phyloP scores from a whole-genome alignment of 2,797 vertebrate species.

The Macropus fuliginosus region DNA sequence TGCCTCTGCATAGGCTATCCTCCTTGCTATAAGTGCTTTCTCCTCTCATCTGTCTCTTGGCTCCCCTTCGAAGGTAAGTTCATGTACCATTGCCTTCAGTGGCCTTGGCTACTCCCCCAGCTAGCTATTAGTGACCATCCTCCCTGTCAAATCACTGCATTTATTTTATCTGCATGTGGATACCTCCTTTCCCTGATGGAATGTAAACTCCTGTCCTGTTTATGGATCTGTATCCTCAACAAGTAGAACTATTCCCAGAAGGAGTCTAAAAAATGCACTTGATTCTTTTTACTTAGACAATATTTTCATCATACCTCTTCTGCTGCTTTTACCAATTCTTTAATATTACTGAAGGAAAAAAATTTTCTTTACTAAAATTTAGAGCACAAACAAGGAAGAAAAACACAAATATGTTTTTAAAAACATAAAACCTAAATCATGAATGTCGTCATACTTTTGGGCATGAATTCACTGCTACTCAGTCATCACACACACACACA shows the following conservation, averaged over 20 bases:
- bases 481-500: background rate
- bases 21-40: background rate
- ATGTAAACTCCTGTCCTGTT: background rate
- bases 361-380: conserved; percentile 30
- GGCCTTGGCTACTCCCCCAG: background rate
- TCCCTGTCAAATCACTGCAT: background rate
- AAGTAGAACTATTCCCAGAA: background rate
- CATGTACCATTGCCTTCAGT: background rate
- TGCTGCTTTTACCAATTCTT: conserved; percentile 33
- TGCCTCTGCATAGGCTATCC: background rate
- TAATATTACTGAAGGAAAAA: conserved; percentile 15
- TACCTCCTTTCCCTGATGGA: background rate
- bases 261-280: background rate
- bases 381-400: conserved; percentile 6
- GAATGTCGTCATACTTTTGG: conserved; percentile 4
- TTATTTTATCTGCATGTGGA: background rate
- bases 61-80: background rate
- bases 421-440: conserved; percentile 15
- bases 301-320: conserved; percentile 12
- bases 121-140: background rate
- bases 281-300: conserved; percentile 31
- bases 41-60: background rate
- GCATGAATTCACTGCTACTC: conserved; percentile 11
- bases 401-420: conserved; percentile 42
- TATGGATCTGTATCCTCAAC: background rate